These are phyloP conservation scores for Papilio demoleus DNA, from an alignment of 2,888 invertebrate species.

Conservation along the genomic window DNA sequence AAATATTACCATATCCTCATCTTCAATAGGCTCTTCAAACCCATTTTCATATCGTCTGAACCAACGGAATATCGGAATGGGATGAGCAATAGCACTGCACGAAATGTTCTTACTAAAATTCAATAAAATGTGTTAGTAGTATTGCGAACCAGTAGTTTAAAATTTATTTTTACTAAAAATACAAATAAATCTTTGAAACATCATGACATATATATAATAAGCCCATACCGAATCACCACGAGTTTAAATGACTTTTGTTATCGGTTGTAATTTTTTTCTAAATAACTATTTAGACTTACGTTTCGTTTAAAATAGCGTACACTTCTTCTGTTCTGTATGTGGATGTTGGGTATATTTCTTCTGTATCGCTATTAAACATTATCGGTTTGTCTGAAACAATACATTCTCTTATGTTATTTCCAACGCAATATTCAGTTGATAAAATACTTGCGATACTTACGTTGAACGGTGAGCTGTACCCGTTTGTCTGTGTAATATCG, in stretches of 20 bases:
- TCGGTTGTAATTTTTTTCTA: not conserved
- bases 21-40: conserved; percentile 58
- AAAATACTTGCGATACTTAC: conserved; percentile 56
- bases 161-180: not conserved
- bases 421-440: conserved; percentile 22
- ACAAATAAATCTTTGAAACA: not conserved
- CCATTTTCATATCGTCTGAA: conserved; percentile 53
- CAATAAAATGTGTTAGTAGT: not conserved
- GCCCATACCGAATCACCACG: not conserved
- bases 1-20: conserved; percentile 62
- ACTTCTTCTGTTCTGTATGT: conserved; percentile 68
- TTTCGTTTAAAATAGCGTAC: conserved; percentile 71
- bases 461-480: conserved; percentile 66
- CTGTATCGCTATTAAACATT: conserved; percentile 58
- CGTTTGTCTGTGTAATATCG: conserved; percentile 70
- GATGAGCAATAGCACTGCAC: conserved; percentile 70
- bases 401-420: not conserved
- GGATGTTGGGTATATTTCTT: conserved; percentile 54
- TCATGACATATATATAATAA: not conserved
- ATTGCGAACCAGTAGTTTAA: not conserved
- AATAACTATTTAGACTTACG: conserved; percentile 69
- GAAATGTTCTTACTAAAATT: conserved; percentile 72
- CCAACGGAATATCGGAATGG: conserved; percentile 69
- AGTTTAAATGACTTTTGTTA: not conserved
- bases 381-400: conserved; percentile 71